These are phyloP conservation scores for Limonius californicus DNA, from an alignment of 1,140 invertebrate genomes.

Conservation along the genomic window DNA sequence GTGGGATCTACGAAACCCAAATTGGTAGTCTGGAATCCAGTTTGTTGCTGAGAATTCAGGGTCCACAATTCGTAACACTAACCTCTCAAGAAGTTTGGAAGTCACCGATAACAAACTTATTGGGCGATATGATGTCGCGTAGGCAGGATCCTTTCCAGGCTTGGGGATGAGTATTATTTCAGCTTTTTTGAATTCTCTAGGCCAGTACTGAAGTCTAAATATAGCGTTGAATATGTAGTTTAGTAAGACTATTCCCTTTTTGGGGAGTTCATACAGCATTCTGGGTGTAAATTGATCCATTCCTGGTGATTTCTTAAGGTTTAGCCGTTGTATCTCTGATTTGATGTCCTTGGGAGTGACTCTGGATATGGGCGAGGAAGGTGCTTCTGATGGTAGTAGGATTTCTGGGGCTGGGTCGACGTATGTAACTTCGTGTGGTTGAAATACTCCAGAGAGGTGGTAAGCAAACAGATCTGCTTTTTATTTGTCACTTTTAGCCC, in stretches of 20 bases:
- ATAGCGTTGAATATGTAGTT: slow-evolving; percentile 13
- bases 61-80: slow-evolving; percentile 33
- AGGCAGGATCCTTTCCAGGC: slow-evolving; percentile 24
- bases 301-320: neutral
- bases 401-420: neutral
- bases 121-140: slow-evolving; percentile 31
- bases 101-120: slow-evolving; percentile 38
- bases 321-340: neutral
- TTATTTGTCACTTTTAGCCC: neutral
- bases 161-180: slow-evolving; percentile 42
- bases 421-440: too few relatives aligned
- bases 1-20: slow-evolving; percentile 27
- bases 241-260: neutral
- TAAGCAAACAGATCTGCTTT: neutral
- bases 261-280: neutral
- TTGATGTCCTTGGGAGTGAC: neutral
- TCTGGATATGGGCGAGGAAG: neutral
- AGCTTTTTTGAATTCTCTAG: too few relatives aligned
- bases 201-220: neutral
- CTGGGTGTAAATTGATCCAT: neutral
- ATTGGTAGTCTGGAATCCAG: slow-evolving; percentile 25
- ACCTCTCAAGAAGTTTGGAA: slow-evolving; percentile 39
- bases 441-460: neutral
- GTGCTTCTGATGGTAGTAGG: neutral
- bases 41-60: slow-evolving; percentile 21